Conservation (phyloP, 1,140 invertebrate genomes). For the Lysiphlebus fabarum region DNA sequence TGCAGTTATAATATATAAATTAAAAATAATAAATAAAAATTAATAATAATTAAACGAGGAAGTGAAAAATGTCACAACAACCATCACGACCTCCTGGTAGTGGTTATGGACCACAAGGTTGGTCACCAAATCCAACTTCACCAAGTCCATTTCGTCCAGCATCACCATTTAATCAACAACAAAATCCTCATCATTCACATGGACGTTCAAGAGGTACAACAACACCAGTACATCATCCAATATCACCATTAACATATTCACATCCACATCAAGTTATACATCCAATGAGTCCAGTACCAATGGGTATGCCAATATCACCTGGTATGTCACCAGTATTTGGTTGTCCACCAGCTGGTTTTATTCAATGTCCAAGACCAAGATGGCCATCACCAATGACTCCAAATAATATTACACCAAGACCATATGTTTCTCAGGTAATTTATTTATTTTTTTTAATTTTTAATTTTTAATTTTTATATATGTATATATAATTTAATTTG, state of each 20-base stretch:
- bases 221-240: slow-evolving; percentile 40
- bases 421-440: slow-evolving; percentile 48
- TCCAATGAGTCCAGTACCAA: slow-evolving; percentile 50
- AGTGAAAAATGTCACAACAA: slow-evolving; percentile 45
- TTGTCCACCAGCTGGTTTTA: slow-evolving; percentile 45
- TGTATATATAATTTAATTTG: slow-evolving; percentile 22
- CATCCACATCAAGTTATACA: slow-evolving; percentile 36
- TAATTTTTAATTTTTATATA: not conserved
- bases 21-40: not conserved
- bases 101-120: slow-evolving; percentile 36
- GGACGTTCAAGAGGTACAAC: slow-evolving; percentile 30
- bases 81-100: slow-evolving; percentile 57
- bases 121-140: slow-evolving; percentile 33
- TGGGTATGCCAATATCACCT: slow-evolving; percentile 48
- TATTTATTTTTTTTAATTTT: slow-evolving; percentile 21
- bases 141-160: slow-evolving; percentile 38
- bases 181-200: slow-evolving; percentile 26
- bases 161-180: slow-evolving; percentile 36
- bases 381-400: slow-evolving; percentile 59
- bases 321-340: slow-evolving; percentile 50
- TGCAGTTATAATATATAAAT: not conserved
- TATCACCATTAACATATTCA: slow-evolving; percentile 42
- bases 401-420: slow-evolving; percentile 45
- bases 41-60: slow-evolving; percentile 17
- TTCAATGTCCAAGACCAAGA: slow-evolving; percentile 62